Evolutionary conservation across 1,140 invertebrate species (phyloP), one percentile per base, ranked within the genome.

Genomic region (Dufourea novaeangliae): DNA sequence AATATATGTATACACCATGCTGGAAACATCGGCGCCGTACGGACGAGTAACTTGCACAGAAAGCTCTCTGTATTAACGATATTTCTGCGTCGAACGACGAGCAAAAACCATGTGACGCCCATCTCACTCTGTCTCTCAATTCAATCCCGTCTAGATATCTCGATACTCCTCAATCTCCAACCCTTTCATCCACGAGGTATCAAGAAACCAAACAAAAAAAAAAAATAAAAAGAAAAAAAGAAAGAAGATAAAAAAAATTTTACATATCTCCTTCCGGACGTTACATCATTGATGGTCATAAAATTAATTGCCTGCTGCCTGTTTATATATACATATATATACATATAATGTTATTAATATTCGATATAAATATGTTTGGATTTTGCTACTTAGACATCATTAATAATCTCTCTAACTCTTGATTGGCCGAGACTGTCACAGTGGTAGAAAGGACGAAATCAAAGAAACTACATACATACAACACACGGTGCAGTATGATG

Each of bases 271-370:
- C 68, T 69, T 59, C 78, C 68, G 78, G 54, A 84, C 78, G 75
- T 75, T 82, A 79, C 68, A 82, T 87, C 85, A 83, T 89, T 84
- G 78, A 88, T 90, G 87, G 85, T 89, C 83, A 88, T 85, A 59
- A 57, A 85, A 86, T 86, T 88, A 90, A 91, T 86, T 92, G 91
- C 89, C 88, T 92, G 91, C 88, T 92, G 91, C 91, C 88, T 92
- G 90, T 90, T 88, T 87, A 88, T 88, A 84, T 62, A 62, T 75
- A 67, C n/a, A 46, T 64, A 32, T 61, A 70, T 70, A 70, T 52
- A 66, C 22, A 71, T 80, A 79, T 76, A 82, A 73, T 85, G 75
- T 85, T 73, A 82, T 84, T 85, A 85, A 85, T 85, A 85, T 85
- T 75, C 79, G 27, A 84, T 75, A 79, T 79, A 75, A 82, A 86